phyloP scores from a whole-genome alignment of 2,113 vertebrate species.

The Amblyornis subalaris region DNA sequence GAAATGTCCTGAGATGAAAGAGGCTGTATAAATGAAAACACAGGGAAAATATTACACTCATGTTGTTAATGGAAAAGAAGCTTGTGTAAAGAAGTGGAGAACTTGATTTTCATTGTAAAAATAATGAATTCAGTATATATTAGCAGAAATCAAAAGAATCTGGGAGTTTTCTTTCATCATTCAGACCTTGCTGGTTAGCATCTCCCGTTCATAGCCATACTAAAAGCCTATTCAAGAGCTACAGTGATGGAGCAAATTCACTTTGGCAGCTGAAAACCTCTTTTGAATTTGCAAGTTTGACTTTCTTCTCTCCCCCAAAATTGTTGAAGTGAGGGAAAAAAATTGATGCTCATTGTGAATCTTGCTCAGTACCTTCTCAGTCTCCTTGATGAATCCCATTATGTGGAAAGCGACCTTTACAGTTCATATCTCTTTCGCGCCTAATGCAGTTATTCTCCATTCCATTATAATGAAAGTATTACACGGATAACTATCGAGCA shows the following conservation, averaged over 20 bases:
- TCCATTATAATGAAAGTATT: conserved; percentile 73
- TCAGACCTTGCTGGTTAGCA: conserved; percentile 31
- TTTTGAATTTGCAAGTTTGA: conserved; percentile 46
- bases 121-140: conserved; percentile 21
- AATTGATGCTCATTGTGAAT: conserved; percentile 59
- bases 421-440: conserved; percentile 62
- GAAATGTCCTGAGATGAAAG: not conserved
- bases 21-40: not conserved
- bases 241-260: conserved; percentile 28
- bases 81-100: not conserved
- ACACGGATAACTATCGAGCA: conserved; percentile 63
- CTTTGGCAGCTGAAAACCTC: conserved; percentile 7
- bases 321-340: conserved; percentile 1
- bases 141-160: conserved; percentile 33
- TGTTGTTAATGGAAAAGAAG: not conserved
- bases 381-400: conserved; percentile 70
- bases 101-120: not conserved
- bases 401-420: conserved; percentile 69
- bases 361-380: conserved; percentile 20
- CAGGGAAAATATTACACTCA: not conserved
- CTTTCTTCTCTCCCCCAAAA: conserved; percentile 40
- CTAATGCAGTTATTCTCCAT: conserved; percentile 67
- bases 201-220: not conserved
- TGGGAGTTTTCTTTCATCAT: conserved; percentile 41
- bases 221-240: conserved; percentile 29